Evolutionary conservation across 2,888 invertebrate genomes (phyloP), one percentile per base, ranked within the genome.

Genomic region (Eristalinus sepulchralis): DNA sequence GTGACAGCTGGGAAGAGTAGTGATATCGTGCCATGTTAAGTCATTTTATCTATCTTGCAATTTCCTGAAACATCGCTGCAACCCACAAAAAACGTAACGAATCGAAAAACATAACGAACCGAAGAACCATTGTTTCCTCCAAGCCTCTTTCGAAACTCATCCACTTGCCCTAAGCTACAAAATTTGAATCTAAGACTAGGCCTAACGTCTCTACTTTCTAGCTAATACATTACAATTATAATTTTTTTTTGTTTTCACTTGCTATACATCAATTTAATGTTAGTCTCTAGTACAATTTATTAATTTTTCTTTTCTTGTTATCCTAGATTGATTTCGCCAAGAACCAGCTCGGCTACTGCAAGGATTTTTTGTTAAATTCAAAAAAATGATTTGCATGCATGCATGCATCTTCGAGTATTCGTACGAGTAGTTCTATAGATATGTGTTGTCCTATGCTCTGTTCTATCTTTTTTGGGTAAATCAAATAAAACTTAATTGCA

Each of bases 191-290:
- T 33, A 27, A 67, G 27, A 55, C 11, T 64, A 78, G 22, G 64
- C 20, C 36, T 75, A 59, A 77, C 34, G 62, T 55, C 39, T 71
- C 60, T 77, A 72, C 17, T 47, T 27, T 24, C 83, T 78, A 83
- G 33, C 83, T 83, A 83, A 57, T 78, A 78, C 77, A 77, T 67
- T 77, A 72, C 72, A 73, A 67, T 78, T 78, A 63, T 55, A n/a
- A 6, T 39, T n/a, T 36, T 60, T n/a, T 31, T 53, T 72, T 55
- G 1, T 72, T 6, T 24, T 57, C 57, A 24, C 5, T 34, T 70
- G 17, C 55, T 57, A 67, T 67, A 72, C 71, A 83, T 53, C 24
- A 82, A 83, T 57, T 82, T 70, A 36, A 60, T 67, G 77, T 31
- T 39, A 27, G 71, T 73, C 22, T 57, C 24, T 82, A 76, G 64